Conservation (phyloP, 2,113 vertebrate genomes). For the Oryzias woworae region DNA sequence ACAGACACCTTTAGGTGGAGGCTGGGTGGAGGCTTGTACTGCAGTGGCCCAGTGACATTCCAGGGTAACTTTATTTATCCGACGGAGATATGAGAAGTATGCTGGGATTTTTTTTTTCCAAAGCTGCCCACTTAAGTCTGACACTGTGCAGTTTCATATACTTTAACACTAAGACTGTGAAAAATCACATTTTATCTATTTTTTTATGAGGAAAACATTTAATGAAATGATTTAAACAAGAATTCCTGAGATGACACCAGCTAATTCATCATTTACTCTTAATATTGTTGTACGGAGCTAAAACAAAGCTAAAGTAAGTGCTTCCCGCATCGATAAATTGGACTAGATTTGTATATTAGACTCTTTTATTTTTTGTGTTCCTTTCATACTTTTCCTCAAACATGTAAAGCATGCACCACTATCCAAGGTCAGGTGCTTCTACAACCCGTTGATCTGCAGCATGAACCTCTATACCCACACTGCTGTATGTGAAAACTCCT, state of each 20-base stretch:
- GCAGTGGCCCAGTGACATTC: not conserved
- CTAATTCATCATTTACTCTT: not conserved
- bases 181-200: not conserved
- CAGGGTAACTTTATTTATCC: conserved; percentile 50
- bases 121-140: conserved; percentile 4
- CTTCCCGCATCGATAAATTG: not conserved
- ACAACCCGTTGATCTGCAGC: conserved; percentile 30
- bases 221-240: not conserved
- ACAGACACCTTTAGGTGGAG: not conserved
- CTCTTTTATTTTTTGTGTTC: not conserved
- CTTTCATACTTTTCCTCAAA: conserved; percentile 3
- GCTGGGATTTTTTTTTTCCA: conserved; percentile 17
- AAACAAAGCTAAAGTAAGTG: not conserved
- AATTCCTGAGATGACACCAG: no score
- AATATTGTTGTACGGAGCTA: not conserved
- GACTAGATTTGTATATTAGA: not conserved
- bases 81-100: conserved; percentile 43
- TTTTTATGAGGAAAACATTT: not conserved
- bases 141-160: conserved; percentile 19
- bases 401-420: conserved; percentile 24
- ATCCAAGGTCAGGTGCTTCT: conserved; percentile 68
- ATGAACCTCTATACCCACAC: conserved; percentile 17
- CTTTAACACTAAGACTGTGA: conserved; percentile 27
- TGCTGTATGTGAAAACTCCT: not conserved
- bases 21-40: not conserved